Conservation (phyloP, 2,113 vertebrate species). For the Epinephelus cyanopodus region DNA sequence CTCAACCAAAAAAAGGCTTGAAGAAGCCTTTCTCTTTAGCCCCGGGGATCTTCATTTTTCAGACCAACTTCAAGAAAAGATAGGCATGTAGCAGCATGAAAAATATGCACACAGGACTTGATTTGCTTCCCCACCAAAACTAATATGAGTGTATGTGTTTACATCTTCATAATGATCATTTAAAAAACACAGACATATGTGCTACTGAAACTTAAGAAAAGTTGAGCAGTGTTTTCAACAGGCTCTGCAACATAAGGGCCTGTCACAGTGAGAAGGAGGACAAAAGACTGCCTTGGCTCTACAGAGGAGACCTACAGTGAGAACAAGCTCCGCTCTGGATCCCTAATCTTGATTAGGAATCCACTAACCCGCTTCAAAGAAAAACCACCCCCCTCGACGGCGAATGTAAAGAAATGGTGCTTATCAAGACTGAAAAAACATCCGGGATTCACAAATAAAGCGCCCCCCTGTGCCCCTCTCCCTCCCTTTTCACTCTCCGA, state of each 20-base stretch:
- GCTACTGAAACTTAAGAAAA: neutral
- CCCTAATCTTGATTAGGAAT: constrained; percentile 70
- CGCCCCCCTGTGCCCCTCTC: constrained; percentile 27
- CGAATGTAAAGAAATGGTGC: constrained; percentile 62
- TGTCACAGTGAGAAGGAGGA: neutral
- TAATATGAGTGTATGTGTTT: constrained; percentile 49
- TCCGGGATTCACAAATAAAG: constrained; percentile 75
- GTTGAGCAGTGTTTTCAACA: no score
- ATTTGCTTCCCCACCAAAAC: constrained; percentile 67
- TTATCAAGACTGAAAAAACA: constrained; percentile 73
- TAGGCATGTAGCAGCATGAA: constrained; percentile 85
- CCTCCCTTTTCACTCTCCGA: constrained; percentile 58
- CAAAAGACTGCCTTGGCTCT: constrained; percentile 19
- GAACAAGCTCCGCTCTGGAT: constrained; percentile 40
- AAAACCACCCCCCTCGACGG: constrained; percentile 12
- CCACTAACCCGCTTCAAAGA: constrained; percentile 63
- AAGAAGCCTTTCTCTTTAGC: constrained; percentile 71
- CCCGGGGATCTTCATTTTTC: constrained; percentile 75
- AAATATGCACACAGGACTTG: constrained; percentile 83
- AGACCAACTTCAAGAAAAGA: constrained; percentile 74
- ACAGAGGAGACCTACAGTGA: constrained; percentile 24
- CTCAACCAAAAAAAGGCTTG: constrained; percentile 29
- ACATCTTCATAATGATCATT: constrained; percentile 20
- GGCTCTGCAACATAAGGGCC: neutral
- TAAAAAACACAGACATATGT: neutral